Base-by-base conservation (phyloP, 1,140 invertebrate species). In the Drosophila bocki region DNA sequence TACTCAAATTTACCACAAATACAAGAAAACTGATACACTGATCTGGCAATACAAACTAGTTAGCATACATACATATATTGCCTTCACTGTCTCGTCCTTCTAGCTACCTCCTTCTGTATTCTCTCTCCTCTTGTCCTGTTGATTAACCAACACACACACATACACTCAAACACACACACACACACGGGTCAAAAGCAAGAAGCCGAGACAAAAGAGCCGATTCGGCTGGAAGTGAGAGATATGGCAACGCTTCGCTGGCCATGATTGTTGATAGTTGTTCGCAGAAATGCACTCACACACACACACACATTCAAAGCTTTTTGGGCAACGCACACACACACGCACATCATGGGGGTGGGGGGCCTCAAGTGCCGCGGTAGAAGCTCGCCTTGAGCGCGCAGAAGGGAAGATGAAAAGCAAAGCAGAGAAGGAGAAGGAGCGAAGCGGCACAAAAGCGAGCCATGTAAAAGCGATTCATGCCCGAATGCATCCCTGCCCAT, bases 401-500 rank as follows among this genome's bases (percentile, higher is more conserved):
- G 50, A 35, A 12, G 35, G 19, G 44, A 22, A 54, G 53, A 56
- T 39, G 47, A 39, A 39, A 37, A 7, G 11, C 12, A 12, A 22
- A 33, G 44, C 17, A 5, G 35, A 41, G 26, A 32, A 32, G 41
- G 45, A 19, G 51, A 13, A 29, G 26, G 45, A 59, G 68, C 68
- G 64, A 37, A 61, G 65, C 69, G 70, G 71, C 74, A 83, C 72
- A 83, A 84, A 78, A 88, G 80, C 84, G 68, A 83, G 58, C 68
- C 72, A 88, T 88, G 80, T 84, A 80, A 83, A 88, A 83, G 84
- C 84, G 80, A 80, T 80, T 88, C 77, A 87, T 88, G 84, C 80
- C 84, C 84, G 68, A 84, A 70, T 87, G 84, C 84, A 83, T 88
- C 61, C 50, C 62, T 48, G 59, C 42, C 42, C 44, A 41, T 26